Conservation (phyloP, 1,140 invertebrate species). For the Rhyacophila brunnea region DNA sequence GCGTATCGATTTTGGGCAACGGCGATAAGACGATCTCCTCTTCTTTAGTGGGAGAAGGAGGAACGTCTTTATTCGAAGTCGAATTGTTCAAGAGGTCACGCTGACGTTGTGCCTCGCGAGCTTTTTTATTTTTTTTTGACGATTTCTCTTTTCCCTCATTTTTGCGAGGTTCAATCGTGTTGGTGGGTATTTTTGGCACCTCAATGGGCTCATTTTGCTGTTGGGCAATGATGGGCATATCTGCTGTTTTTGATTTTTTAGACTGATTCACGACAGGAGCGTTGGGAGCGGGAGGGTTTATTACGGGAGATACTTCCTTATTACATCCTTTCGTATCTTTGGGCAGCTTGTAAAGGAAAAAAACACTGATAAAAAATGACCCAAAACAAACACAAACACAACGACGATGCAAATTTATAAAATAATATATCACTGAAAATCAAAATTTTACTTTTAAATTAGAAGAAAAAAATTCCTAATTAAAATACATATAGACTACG, state of each 20-base stretch:
- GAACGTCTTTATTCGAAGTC: constrained; percentile 26
- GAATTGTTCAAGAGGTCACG: constrained; percentile 21
- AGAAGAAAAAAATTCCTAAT: no score
- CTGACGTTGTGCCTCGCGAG: constrained; percentile 18
- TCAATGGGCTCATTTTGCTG: not conserved
- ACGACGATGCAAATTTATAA: no score
- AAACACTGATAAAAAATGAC: constrained; percentile 12
- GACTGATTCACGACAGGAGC: not conserved
- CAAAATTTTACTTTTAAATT: no score
- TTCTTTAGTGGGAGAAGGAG: constrained; percentile 13
- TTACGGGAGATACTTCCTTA: constrained; percentile 2
- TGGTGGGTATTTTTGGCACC: not conserved
- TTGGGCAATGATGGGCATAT: not conserved
- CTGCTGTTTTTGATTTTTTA: constrained; percentile 12
- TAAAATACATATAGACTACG: no score
- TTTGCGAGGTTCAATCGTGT: not conserved
- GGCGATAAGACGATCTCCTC: not conserved
- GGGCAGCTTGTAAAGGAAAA: constrained; percentile 30
- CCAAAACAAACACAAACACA: no score
- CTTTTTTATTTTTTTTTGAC: constrained; percentile 21
- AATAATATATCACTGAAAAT: no score
- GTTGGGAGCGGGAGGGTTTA: constrained; percentile 5
- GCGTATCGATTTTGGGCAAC: not conserved
- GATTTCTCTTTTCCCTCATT: constrained; percentile 18
- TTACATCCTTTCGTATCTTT: constrained; percentile 12